Percentiles rank a stretch among this genome's conserved stretches.
Conservation (phyloP, 2,797 vertebrate genomes). For the Phyllotis vaccarum region DNA sequence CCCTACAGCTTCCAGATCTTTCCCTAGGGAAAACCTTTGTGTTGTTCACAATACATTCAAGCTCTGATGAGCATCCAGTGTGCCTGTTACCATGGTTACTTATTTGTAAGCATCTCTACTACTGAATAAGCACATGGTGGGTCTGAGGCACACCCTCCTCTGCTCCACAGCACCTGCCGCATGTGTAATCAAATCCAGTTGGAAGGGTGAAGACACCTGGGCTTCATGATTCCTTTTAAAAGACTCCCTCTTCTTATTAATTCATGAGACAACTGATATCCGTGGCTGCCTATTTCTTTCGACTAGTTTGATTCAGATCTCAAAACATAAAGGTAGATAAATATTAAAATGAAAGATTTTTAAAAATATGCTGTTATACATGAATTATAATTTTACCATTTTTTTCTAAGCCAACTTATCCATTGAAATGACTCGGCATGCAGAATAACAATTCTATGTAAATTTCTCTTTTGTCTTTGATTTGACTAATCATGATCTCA, state of each 20-base stretch:
- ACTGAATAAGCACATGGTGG: neutral
- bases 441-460: neutral
- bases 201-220: slow-evolving; percentile 7
- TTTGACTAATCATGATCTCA: slow-evolving; percentile 23
- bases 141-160: neutral
- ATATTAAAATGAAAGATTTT: slow-evolving; percentile 29
- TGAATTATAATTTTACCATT: neutral
- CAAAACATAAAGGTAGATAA: neutral
- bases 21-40: neutral
- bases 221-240: neutral
- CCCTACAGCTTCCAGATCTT: neutral
- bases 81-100: neutral
- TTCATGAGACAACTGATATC: neutral
- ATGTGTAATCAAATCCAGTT: neutral
- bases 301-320: neutral
- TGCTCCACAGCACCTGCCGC: neutral
- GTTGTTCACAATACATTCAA: neutral
- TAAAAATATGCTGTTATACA: neutral
- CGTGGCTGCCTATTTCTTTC: neutral
- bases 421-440: slow-evolving; percentile 26
- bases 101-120: neutral
- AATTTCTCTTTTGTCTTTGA: neutral
- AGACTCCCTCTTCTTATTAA: neutral
- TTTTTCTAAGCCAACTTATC: slow-evolving; percentile 7
- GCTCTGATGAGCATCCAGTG: neutral